These are phyloP conservation scores for Cryptoprocta ferox DNA, from an alignment of 2,797 vertebrate genomes.

Conservation along the genomic window DNA sequence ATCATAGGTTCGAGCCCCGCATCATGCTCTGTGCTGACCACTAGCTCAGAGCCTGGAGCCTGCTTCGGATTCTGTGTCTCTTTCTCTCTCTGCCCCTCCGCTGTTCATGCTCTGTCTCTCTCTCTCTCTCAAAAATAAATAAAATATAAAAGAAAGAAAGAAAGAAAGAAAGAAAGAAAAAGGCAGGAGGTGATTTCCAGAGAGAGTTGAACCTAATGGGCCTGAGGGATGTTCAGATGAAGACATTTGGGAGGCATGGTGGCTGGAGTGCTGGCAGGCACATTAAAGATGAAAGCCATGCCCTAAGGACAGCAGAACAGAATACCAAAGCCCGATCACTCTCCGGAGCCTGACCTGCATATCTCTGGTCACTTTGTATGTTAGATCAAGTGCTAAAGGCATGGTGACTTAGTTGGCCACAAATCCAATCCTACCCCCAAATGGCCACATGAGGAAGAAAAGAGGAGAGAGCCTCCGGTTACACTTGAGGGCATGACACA, in stretches of 20 bases:
- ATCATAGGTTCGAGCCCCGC: no score
- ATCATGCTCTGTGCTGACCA: no score
- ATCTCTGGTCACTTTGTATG: not conserved
- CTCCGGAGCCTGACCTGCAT: not conserved
- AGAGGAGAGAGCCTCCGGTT: not conserved
- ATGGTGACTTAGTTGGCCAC: not conserved
- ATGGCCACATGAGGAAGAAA: not conserved
- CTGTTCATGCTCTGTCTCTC: no score
- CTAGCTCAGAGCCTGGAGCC: no score
- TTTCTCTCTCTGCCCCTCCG: no score
- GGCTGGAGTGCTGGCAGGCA: not conserved
- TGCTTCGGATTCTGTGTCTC: no score
- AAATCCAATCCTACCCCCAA: not conserved
- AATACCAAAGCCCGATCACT: not conserved
- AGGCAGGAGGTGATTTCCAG: not conserved
- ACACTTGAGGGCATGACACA: not conserved
- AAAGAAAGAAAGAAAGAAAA: not conserved
- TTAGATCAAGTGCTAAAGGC: not conserved
- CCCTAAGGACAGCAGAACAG: not conserved
- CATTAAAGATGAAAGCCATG: not conserved
- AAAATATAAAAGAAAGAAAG: no score
- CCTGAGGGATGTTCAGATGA: not conserved
- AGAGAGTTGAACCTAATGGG: not conserved
- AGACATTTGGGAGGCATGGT: not conserved
- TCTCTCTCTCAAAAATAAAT: no score